Base-by-base conservation (phyloP, 2,888 invertebrate genomes). In the Caenorhabditis virilis region DNA sequence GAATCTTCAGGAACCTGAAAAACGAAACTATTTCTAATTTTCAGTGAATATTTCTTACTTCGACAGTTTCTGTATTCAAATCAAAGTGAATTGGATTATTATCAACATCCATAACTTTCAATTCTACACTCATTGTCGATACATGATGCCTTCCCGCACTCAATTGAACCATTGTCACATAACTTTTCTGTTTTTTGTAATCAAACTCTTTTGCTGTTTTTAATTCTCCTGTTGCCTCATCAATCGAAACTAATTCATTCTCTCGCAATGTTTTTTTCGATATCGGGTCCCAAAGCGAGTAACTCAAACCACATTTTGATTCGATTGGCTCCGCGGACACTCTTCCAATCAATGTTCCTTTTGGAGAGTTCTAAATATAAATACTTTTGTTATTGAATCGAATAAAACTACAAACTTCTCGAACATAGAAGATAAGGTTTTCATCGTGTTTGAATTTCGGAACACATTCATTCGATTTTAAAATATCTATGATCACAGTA, bases 391-490 rank as follows among this genome's bases (percentile, higher is more conserved):
- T n/a, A n/a, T n/a, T n/a, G n/a, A n/a, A n/a, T n/a, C n/a, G n/a
- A n/a, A n/a, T n/a, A n/a, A n/a, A n/a, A n/a, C n/a, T n/a, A n/a
- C n/a, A n/a, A n/a, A n/a, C n/a, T 49, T 64, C 38, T 16, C 13
- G 15, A n/a, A 15, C 23, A 20, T 47, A 47, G 46, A 67, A 67
- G n/a, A 71, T 48, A 30, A 58, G 42, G 22, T 68, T 71, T 18
- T 64, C 61, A 25, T 63, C 52, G 9, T 42, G 30, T 23, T 57
- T 60, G 43, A 71, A 65, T 11, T 48, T 45, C 1, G 71, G 71
- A 5, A 55, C 39, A 49, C 71, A 71, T 35, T 65, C 62, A 39
- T 65, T 57, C 0, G 71, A 67, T 22, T 56, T 59, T 4, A 62
- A 26, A 13, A 68, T 50, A 27, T 65, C 61, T 1, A 71, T 42